Percentiles rank a stretch among this genome's conserved stretches.
phyloP scores from a whole-genome alignment of 2,113 vertebrate genomes.

The Ursus arctos region DNA sequence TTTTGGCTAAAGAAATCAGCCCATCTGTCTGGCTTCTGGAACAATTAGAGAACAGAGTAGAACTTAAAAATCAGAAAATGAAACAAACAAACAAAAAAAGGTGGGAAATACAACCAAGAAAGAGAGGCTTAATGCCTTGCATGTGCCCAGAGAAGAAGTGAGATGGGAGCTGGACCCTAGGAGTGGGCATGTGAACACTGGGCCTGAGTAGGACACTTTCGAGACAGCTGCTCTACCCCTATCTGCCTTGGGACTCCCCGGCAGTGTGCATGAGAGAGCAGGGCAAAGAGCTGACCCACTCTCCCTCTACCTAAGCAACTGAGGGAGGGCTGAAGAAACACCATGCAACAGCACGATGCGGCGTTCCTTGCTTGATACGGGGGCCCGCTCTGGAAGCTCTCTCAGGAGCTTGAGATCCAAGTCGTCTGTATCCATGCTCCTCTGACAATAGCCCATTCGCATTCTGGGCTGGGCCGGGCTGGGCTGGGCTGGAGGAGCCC shows the following conservation, averaged over 20 bases:
- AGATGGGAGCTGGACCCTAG: not conserved
- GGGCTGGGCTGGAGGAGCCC: not conserved
- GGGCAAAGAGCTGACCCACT: too few species aligned
- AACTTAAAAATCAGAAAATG: conserved; percentile 57
- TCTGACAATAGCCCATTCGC: not conserved
- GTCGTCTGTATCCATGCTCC: not conserved
- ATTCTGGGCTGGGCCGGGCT: not conserved
- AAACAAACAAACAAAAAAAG: not conserved
- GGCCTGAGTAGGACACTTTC: accelerated
- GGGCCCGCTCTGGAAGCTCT: not conserved
- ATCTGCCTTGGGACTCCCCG: not conserved
- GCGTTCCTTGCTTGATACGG: not conserved
- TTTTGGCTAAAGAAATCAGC: conserved; percentile 65
- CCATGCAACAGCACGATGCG: not conserved
- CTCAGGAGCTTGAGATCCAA: not conserved
- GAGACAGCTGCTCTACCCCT: not conserved
- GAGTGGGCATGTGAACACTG: not conserved
- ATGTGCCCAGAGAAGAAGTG: not conserved
- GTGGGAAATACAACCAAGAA: not conserved
- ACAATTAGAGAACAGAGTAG: conserved; percentile 54
- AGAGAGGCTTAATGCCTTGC: not conserved
- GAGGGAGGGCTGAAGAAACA: not conserved
- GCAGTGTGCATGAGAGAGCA: not conserved
- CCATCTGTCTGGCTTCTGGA: conserved; percentile 74
- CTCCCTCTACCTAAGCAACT: not conserved